A percentile compares a stretch with the other conserved stretches of the same genome.
Evolutionary conservation across 2,888 invertebrate genomes (phyloP).

Genomic region (Ferrisia virgata): DNA sequence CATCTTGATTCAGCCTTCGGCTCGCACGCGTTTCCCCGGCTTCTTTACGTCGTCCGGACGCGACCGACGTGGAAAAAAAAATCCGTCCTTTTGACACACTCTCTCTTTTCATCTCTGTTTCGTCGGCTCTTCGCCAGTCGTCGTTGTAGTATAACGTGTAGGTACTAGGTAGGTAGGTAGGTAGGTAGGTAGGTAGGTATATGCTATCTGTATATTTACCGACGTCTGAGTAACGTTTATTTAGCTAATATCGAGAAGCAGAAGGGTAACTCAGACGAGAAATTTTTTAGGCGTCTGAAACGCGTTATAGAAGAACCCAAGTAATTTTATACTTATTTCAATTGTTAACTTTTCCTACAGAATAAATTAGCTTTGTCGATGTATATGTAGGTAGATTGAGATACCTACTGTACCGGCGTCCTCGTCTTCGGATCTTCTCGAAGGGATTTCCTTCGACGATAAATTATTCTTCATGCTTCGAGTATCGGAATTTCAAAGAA

Average conservation of each 20-base stretch:
- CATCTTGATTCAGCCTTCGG: neutral
- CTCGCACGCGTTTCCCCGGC: neutral
- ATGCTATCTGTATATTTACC: conserved; percentile 38
- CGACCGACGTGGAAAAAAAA: neutral
- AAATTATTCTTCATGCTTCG: neutral
- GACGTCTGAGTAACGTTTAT: conserved; percentile 40
- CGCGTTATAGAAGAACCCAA: too few species aligned
- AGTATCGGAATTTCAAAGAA: neutral
- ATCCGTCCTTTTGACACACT: conserved; percentile 32
- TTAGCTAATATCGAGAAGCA: conserved; percentile 4
- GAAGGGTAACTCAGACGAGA: neutral
- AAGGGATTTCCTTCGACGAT: neutral
- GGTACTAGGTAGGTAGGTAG: too few species aligned
- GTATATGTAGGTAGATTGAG: neutral
- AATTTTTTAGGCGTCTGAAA: neutral
- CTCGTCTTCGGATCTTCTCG: neutral
- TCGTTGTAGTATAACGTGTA: conserved; percentile 3
- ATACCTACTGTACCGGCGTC: too few species aligned
- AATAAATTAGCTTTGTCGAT: conserved; percentile 14
- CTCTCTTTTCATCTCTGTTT: neutral
- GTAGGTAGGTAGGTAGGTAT: too few species aligned
- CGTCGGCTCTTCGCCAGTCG: too few species aligned
- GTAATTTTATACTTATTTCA: neutral
- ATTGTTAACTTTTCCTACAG: neutral
- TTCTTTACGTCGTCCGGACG: neutral